These are phyloP conservation scores for Phataginus tricuspis DNA, from an alignment of 2,797 vertebrate genomes.

Conservation along the genomic window DNA sequence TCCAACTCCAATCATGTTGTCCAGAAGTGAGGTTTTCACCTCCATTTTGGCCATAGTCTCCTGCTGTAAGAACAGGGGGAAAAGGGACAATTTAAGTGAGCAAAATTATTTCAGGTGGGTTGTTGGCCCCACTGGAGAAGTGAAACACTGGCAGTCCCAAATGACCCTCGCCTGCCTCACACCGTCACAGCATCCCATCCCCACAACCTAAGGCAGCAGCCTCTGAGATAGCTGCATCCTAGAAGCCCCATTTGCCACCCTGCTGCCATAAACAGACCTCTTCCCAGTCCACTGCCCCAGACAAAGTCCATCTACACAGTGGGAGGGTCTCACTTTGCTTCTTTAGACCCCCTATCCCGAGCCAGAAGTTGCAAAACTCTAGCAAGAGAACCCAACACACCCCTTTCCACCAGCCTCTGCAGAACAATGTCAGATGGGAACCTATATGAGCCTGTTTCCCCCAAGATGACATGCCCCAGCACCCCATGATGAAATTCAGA, in stretches of 20 bases:
- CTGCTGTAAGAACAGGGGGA: conserved; percentile 61
- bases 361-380: neutral
- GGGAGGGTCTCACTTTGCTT: neutral
- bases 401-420: neutral
- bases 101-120: neutral
- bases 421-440: neutral
- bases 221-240: no score
- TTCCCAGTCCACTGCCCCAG: neutral
- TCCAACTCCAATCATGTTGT: conserved; percentile 98
- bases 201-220: fast-evolving
- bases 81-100: neutral
- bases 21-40: conserved; percentile 97
- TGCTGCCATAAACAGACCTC: neutral
- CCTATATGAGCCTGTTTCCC: neutral
- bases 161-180: neutral
- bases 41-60: conserved; percentile 95
- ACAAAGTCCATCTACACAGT: neutral
- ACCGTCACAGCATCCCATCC: neutral
- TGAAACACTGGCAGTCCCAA: neutral
- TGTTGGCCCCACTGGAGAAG: neutral
- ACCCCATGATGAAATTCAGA: neutral
- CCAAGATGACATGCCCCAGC: neutral
- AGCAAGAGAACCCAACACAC: neutral
- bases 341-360: neutral
- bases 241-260: neutral